Base-by-base conservation (phyloP, 2,888 invertebrate species). In the Zygothrica quintamaculata region DNA sequence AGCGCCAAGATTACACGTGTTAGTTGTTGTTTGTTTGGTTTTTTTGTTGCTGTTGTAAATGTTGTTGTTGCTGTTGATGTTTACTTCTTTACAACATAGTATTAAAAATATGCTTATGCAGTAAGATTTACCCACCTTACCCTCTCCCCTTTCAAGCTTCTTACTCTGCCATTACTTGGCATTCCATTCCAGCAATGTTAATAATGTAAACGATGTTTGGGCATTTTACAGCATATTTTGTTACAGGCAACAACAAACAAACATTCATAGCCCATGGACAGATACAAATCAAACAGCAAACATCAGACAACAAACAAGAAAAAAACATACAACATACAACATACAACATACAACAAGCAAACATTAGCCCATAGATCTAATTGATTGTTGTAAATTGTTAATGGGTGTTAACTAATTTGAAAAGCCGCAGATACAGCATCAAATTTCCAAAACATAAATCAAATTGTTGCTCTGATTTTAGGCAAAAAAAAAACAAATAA, bases 51-150 rank as follows among this genome's bases (percentile, higher is more conserved):
- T 59, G 55, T 40, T 58, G 36, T 39, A 40, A 18, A 39, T 31
- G 36, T 37, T 43, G 50, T 53, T 56, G 36, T 26, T 58, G 47
- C 39, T 61, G 52, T 53, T 53, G 31, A 29, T 55, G 37, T 46
- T 46, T 36, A 26, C 44, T 31, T 50, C 47, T 51, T 67, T 52
- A 44, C 59, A 53, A 59, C 52, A 34, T 26, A 18, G 37, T 55
- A 65, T 76, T 67, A 50, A 65, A 80, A 77, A 67, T 77, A 74
- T 77, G 77, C 51, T 62, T 64, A 73, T 58, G 33, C 18, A 22
- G 22, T 26, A 44, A 33, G 16, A 22, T 36, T 56, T 47, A n/a
- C 47, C 39, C 46, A 46, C 26, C 56, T 2, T 36, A 59, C 51
- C 12, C 47, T 43, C 46, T 50, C 26, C 56, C 3, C 18, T 22